phyloP scores from a whole-genome alignment of 2,888 invertebrate genomes.

The Gandaritis pyraliata region DNA sequence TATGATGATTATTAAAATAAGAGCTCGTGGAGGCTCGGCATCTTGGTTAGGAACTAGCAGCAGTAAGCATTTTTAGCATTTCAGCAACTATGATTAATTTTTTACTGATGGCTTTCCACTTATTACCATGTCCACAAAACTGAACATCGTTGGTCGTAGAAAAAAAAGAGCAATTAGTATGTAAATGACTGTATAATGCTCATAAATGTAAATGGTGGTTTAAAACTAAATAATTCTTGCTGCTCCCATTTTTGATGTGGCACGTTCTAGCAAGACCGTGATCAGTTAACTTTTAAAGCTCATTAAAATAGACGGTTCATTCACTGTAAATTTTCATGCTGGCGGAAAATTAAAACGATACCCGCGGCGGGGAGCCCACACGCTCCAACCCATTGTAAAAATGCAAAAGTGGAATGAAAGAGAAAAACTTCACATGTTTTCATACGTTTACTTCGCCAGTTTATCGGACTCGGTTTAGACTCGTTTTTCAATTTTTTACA shows the following conservation, averaged over 20 bases:
- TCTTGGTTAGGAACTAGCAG: too few relatives aligned
- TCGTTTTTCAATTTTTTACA: constrained; percentile 43
- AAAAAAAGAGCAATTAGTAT: constrained; percentile 6
- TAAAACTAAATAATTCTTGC: constrained; percentile 28
- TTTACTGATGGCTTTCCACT: too few relatives aligned
- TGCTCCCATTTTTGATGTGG: constrained; percentile 42
- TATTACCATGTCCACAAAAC: too few relatives aligned
- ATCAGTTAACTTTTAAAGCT: constrained; percentile 82
- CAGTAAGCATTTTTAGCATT: too few relatives aligned
- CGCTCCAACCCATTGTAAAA: constrained; percentile 58
- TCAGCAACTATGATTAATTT: too few relatives aligned
- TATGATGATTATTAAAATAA: not conserved
- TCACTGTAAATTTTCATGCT: constrained; percentile 76
- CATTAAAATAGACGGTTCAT: constrained; percentile 83
- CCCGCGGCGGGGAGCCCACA: constrained; percentile 65
- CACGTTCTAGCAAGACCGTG: constrained; percentile 53
- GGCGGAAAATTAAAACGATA: constrained; percentile 83
- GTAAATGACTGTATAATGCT: constrained; percentile 6
- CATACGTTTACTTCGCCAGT: constrained; percentile 66
- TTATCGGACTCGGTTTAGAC: constrained; percentile 57
- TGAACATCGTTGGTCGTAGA: too few relatives aligned
- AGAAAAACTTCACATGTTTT: constrained; percentile 67
- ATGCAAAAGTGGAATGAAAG: constrained; percentile 65
- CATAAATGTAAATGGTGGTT: constrained; percentile 10
- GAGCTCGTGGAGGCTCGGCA: too few relatives aligned